phyloP scores from a whole-genome alignment of 1,140 invertebrate species.

The Euborellia annulipes region DNA sequence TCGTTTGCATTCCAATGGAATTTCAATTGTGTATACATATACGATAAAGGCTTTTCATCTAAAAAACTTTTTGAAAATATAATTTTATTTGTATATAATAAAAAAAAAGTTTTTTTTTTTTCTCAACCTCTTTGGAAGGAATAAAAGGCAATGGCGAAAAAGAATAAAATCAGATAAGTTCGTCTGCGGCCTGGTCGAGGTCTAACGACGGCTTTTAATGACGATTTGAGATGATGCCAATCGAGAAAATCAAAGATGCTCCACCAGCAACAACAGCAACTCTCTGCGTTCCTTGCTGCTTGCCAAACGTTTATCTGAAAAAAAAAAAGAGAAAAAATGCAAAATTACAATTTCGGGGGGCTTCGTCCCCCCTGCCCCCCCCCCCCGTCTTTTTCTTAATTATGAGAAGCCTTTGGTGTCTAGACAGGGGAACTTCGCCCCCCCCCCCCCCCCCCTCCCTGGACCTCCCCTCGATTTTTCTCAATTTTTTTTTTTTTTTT shows the following conservation, averaged over 20 bases:
- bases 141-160: constrained; percentile 54
- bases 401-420: too few species aligned
- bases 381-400: too few species aligned
- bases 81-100: background rate
- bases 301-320: too few species aligned
- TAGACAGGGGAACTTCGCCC: too few species aligned
- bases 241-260: constrained; percentile 64
- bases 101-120: background rate
- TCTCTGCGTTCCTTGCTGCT: too few species aligned
- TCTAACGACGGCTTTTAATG: constrained; percentile 38
- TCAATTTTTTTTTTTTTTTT: too few species aligned
- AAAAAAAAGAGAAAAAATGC: too few species aligned
- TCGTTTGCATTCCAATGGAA: constrained; percentile 45
- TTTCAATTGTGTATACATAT: constrained; percentile 43
- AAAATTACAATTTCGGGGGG: too few species aligned
- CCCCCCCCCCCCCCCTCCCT: too few species aligned
- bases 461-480: too few species aligned
- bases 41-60: constrained; percentile 53
- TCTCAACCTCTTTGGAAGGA: constrained; percentile 51
- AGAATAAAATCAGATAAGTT: constrained; percentile 42
- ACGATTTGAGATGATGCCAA: constrained; percentile 41
- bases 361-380: too few species aligned
- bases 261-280: too few species aligned
- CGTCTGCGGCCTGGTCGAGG: constrained; percentile 33
- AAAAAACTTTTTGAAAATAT: constrained; percentile 17